These are phyloP conservation scores for Poeciliopsis prolifica DNA, from an alignment of 2,113 vertebrate genomes.

Conservation along the genomic window DNA sequence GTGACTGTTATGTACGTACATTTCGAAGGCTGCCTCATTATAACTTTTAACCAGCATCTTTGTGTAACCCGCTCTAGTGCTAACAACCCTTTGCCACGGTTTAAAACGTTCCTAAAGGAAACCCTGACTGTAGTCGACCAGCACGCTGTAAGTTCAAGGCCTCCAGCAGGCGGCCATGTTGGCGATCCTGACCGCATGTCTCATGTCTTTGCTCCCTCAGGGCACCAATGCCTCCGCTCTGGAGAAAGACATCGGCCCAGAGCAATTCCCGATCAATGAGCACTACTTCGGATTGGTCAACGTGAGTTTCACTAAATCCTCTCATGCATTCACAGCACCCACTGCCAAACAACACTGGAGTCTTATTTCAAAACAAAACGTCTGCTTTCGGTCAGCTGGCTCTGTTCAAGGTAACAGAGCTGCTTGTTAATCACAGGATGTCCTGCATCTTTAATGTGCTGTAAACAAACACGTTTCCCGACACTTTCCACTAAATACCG, in stretches of 20 bases:
- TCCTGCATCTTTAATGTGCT: conserved; percentile 9
- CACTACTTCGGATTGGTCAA: conserved; percentile 99
- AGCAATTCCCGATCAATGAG: conserved; percentile 99
- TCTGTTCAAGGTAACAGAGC: background rate
- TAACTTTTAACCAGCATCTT: no score
- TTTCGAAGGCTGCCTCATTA: no score
- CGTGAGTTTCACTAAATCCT: conserved; percentile 81
- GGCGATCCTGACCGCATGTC: background rate
- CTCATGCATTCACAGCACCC: conserved; percentile 27
- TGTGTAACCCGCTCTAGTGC: no score
- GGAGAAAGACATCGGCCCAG: conserved; percentile 99
- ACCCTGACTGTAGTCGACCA: no score
- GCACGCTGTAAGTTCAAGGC: background rate
- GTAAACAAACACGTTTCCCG: conserved; percentile 13
- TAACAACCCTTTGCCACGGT: no score
- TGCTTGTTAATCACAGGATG: conserved; percentile 28
- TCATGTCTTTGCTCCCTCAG: conserved; percentile 68
- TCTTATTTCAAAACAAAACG: conserved; percentile 58
- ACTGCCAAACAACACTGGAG: conserved; percentile 45
- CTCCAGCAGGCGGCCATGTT: background rate
- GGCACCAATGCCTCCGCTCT: conserved; percentile 99
- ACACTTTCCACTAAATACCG: background rate
- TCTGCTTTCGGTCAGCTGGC: conserved; percentile 6
- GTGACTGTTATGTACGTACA: no score
- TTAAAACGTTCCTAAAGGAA: no score